A percentile compares a stretch with the other conserved stretches of the same genome.
Evolutionary conservation across 2,113 vertebrate genomes (phyloP).

Genomic region (Nematolebias whitei): DNA sequence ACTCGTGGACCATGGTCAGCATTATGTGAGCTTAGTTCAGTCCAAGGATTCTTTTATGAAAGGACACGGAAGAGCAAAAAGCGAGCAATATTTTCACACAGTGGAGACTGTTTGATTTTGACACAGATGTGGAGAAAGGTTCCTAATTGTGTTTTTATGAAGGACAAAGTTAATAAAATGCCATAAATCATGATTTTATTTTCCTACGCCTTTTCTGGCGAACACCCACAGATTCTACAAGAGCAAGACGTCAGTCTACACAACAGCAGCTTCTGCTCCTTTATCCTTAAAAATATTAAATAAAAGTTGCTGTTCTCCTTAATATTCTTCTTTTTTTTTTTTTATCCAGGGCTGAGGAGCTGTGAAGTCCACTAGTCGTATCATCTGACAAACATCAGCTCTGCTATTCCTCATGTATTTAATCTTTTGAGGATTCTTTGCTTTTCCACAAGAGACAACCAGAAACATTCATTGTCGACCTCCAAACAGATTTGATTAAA

Average conservation of each 20-base stretch:
- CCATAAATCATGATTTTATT: conserved; percentile 9
- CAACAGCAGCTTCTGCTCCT: conserved; percentile 11
- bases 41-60: conserved; percentile 24
- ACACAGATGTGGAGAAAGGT: background rate
- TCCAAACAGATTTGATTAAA: conserved; percentile 15
- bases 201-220: conserved; percentile 10
- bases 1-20: conserved; percentile 18
- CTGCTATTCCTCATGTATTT: conserved; percentile 22
- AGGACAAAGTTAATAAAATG: conserved; percentile 18
- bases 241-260: conserved; percentile 26
- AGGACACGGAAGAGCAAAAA: conserved; percentile 28
- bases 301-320: background rate
- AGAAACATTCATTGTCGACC: conserved; percentile 8
- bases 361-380: background rate
- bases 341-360: conserved; percentile 25
- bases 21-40: background rate
- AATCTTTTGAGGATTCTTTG: conserved; percentile 19
- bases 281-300: background rate
- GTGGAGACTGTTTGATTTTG: conserved; percentile 14
- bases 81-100: conserved; percentile 9
- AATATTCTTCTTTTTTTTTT: conserved; percentile 3
- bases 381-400: conserved; percentile 29
- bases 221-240: conserved; percentile 4
- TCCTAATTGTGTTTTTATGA: conserved; percentile 3
- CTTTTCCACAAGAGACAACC: conserved; percentile 47